Percentiles rank a stretch among this genome's conserved stretches.
These are phyloP conservation scores for Pseudoatta argentina DNA, from an alignment of 1,140 invertebrate genomes.

Conservation along the genomic window DNA sequence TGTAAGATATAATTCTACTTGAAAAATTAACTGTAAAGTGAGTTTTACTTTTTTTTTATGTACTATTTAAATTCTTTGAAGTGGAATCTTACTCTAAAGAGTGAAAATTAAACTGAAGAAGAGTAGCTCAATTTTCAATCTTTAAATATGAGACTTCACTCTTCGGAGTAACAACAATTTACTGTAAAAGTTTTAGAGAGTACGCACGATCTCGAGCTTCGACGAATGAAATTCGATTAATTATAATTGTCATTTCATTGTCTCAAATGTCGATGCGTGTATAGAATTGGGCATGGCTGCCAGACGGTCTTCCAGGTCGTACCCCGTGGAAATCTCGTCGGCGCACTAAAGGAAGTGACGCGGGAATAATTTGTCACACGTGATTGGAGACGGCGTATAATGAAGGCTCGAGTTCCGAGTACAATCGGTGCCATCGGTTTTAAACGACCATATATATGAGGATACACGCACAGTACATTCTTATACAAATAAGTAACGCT, in stretches of 20 bases:
- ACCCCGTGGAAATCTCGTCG: constrained; percentile 43
- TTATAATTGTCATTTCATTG: constrained; percentile 21
- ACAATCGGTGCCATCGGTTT: constrained; percentile 52
- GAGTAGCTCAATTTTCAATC: too few relatives aligned
- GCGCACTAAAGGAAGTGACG: constrained; percentile 72
- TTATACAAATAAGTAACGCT: constrained; percentile 16
- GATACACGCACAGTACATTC: background rate
- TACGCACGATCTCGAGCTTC: background rate
- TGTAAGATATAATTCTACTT: background rate
- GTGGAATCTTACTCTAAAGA: too few relatives aligned
- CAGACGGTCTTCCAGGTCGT: constrained; percentile 43
- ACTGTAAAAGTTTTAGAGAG: too few relatives aligned
- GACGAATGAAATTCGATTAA: background rate
- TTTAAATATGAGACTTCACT: too few relatives aligned
- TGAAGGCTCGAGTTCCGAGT: constrained; percentile 68
- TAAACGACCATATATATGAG: constrained; percentile 29
- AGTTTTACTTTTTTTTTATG: background rate
- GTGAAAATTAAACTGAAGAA: too few relatives aligned
- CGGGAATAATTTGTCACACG: constrained; percentile 77
- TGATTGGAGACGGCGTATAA: constrained; percentile 75
- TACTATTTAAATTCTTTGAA: too few relatives aligned
- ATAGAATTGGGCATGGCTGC: constrained; percentile 22
- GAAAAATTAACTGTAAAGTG: background rate
- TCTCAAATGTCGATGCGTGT: background rate
- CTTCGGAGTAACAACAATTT: too few relatives aligned